Base-by-base conservation (phyloP, 2,888 invertebrate genomes). In the Drosophila barbarae region DNA sequence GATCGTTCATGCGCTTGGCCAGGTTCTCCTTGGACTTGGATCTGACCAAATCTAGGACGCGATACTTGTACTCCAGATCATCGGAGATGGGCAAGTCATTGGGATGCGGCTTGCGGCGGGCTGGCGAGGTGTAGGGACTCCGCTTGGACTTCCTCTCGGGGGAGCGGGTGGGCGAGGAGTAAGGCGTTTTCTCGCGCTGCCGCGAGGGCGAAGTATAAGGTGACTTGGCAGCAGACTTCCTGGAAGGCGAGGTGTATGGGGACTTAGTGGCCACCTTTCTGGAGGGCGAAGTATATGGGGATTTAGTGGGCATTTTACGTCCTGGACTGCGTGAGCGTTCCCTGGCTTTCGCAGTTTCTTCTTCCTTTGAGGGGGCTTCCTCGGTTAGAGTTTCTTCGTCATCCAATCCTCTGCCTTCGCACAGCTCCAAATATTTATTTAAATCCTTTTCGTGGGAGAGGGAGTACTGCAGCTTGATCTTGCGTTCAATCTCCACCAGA, bases 371-470 rank as follows among this genome's bases (percentile, higher is more conserved):
- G 2, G 52, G 42, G 0, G 35, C 38, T 12, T 64, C 69, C 8
- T 56, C 52, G 0, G 56, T 41, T 5, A 53, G 54, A 1, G 63
- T 59, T 10, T 74, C 72, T 1, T 80, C 74, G 1, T 77, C 77
- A 51, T 86, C 85, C 10, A 86, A 51, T 2, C 78, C 83, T 42
- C 85, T 88, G 2, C 87, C 87, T 26, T 87, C 88, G 30, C 88
- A 87, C 1, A 87, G 72, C 10, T 87, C 87, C 7, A 87, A 30
- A 38, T 81, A 87, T 35, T 87, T 87, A 23, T 80, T 84, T 0
- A 87, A 72, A 46, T 87, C 87, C 35, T 86, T 88, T 49, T 87
- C 87, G 42, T 88, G 87, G 1, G 88, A 88, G 3, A 87, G 69
- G 3, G 87, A 87, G 56, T 88, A 88, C 36, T 87, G 87, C 38